Conservation (phyloP, 2,888 invertebrate genomes). For the Vanessa cardui region DNA sequence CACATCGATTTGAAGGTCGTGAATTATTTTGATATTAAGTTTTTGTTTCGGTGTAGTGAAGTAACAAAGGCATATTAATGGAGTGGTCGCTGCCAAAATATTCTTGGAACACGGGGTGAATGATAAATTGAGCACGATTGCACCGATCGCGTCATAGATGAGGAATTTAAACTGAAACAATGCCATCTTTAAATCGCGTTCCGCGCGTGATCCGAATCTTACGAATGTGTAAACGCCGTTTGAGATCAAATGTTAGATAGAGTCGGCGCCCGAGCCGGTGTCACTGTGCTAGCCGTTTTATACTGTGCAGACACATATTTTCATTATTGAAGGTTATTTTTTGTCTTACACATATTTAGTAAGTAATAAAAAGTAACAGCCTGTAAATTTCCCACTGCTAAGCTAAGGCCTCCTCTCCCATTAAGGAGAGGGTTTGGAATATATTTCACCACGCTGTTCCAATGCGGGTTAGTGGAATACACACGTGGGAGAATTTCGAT, state of each 20-base stretch:
- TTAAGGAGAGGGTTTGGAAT: too few species aligned
- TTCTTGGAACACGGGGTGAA: constrained; percentile 51
- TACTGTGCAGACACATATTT: constrained; percentile 30
- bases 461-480: too few species aligned
- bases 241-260: constrained; percentile 39
- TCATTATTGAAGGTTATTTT: constrained; percentile 12
- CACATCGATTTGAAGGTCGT: constrained; percentile 11
- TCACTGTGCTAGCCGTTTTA: constrained; percentile 14
- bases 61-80: constrained; percentile 26
- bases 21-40: background rate
- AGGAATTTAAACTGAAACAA: constrained; percentile 77
- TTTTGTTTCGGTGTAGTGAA: constrained; percentile 11
- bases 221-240: constrained; percentile 35
- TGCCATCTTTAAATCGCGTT: constrained; percentile 61
- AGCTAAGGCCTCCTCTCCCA: too few species aligned
- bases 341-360: background rate
- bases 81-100: constrained; percentile 60
- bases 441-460: too few species aligned
- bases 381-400: too few species aligned
- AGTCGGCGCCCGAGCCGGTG: constrained; percentile 33
- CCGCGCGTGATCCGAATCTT: constrained; percentile 64
- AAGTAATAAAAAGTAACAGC: too few species aligned
- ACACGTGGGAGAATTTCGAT: too few species aligned
- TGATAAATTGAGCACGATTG: constrained; percentile 52
- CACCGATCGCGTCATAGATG: constrained; percentile 70